These are phyloP conservation scores for Rhodophaea formosa DNA, from an alignment of 2,888 invertebrate species.

Conservation along the genomic window DNA sequence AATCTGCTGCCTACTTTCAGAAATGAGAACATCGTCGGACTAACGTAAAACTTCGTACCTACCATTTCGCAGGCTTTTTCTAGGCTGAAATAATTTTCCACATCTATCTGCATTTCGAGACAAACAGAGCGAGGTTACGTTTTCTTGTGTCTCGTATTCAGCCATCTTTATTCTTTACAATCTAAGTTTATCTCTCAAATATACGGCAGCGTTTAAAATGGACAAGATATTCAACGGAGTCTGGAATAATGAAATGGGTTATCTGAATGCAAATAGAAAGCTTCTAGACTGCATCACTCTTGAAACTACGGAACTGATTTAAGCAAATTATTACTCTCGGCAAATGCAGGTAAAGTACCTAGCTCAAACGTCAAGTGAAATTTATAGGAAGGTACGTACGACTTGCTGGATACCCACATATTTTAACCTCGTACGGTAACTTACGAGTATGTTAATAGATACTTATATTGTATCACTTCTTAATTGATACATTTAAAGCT, in stretches of 20 bases:
- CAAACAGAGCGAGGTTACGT: slow-evolving; percentile 20
- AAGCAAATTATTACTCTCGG: not conserved
- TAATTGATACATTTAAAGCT: no score
- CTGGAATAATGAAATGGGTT: not conserved
- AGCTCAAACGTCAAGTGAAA: not conserved
- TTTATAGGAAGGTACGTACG: not conserved
- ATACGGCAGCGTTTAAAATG: not conserved
- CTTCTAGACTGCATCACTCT: not conserved
- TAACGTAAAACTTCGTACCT: slow-evolving; percentile 44
- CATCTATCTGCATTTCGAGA: slow-evolving; percentile 30
- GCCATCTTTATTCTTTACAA: not conserved
- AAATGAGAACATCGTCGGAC: slow-evolving; percentile 58
- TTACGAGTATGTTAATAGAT: not conserved
- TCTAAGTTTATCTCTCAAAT: not conserved
- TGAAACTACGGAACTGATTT: not conserved
- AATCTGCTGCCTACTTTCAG: slow-evolving; percentile 65
- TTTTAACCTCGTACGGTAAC: not conserved
- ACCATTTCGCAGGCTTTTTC: slow-evolving; percentile 37
- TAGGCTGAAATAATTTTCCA: slow-evolving; percentile 32
- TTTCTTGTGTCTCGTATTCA: slow-evolving; percentile 21
- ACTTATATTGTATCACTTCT: no score
- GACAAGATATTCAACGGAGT: not conserved
- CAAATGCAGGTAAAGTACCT: not conserved
- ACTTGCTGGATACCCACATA: not conserved
- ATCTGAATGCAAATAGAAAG: not conserved